Evolutionary conservation across 2,888 invertebrate species (phyloP).

Genomic region (Macrosiphum euphorbiae): DNA sequence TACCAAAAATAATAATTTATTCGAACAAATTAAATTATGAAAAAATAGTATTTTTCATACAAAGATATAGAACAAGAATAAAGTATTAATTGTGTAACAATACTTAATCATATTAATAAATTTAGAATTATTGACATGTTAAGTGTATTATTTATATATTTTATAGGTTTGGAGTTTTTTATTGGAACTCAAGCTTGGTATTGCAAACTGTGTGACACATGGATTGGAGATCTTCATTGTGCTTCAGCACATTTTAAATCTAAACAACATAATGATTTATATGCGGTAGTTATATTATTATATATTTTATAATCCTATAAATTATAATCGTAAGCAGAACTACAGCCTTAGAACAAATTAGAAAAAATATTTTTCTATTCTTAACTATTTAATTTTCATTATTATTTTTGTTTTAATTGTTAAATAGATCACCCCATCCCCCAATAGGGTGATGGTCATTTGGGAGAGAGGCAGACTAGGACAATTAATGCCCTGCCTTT

Average conservation of each 20-base stretch:
- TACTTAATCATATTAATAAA: not conserved
- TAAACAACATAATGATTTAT: slow-evolving; percentile 82
- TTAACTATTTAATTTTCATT: not conserved
- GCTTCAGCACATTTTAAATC: slow-evolving; percentile 89
- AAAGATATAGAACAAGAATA: not conserved
- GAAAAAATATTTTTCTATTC: too few species aligned
- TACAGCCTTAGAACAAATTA: too few species aligned
- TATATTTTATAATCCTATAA: not conserved
- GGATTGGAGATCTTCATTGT: slow-evolving; percentile 91
- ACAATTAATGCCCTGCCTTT: not conserved
- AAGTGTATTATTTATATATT: slow-evolving; percentile 67
- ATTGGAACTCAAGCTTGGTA: slow-evolving; percentile 90
- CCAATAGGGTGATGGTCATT: not conserved
- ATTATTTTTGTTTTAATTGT: not conserved
- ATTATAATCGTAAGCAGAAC: not conserved
- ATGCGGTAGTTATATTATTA: slow-evolving; percentile 76
- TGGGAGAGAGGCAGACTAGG: not conserved
- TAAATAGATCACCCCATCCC: not conserved
- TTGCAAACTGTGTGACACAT: slow-evolving; percentile 87
- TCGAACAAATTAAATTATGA: not conserved
- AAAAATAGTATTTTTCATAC: not conserved
- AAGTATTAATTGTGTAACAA: not conserved
- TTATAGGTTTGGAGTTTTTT: slow-evolving; percentile 86
- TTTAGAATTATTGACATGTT: not conserved
- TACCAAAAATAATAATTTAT: not conserved